Evolutionary conservation across 2,797 vertebrate genomes (phyloP).

Genomic region (Staurois parvus): DNA sequence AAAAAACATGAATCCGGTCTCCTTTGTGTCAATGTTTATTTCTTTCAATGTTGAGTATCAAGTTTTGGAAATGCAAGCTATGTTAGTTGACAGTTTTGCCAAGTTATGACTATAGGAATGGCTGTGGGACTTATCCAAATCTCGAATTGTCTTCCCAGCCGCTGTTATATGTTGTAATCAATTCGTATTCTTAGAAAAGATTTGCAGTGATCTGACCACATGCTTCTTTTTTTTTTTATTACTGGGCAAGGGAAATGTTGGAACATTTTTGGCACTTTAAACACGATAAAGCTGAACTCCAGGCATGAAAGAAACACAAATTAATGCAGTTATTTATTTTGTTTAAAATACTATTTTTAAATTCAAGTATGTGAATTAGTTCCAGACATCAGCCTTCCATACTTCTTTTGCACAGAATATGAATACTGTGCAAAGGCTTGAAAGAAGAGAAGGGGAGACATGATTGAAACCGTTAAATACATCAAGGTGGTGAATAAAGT

Average conservation of each 20-base stretch:
- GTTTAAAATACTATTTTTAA: too few relatives aligned
- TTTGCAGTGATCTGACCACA: background rate
- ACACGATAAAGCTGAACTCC: too few relatives aligned
- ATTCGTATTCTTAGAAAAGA: slow-evolving; percentile 4
- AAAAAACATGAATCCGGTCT: background rate
- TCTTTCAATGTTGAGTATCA: slow-evolving; percentile 31
- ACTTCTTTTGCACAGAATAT: too few relatives aligned
- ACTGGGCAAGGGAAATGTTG: background rate
- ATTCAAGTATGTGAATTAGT: too few relatives aligned
- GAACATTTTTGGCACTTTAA: background rate
- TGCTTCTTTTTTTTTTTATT: background rate
- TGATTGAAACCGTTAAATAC: too few relatives aligned
- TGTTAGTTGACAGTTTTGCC: slow-evolving; percentile 11
- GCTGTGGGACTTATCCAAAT: slow-evolving; percentile 10
- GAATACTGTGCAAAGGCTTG: too few relatives aligned
- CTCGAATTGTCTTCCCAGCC: slow-evolving; percentile 18
- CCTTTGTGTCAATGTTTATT: slow-evolving; percentile 14
- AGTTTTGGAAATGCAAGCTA: slow-evolving; percentile 26
- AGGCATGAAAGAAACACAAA: background rate
- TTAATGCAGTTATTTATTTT: too few relatives aligned
- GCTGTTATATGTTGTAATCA: slow-evolving; percentile 29
- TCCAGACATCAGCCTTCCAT: too few relatives aligned
- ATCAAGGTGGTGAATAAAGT: too few relatives aligned
- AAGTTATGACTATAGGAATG: slow-evolving; percentile 18
- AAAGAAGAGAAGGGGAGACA: too few relatives aligned